These are phyloP conservation scores for Gymnothorax reevesii DNA, from an alignment of 2,797 vertebrate genomes.

Conservation along the genomic window DNA sequence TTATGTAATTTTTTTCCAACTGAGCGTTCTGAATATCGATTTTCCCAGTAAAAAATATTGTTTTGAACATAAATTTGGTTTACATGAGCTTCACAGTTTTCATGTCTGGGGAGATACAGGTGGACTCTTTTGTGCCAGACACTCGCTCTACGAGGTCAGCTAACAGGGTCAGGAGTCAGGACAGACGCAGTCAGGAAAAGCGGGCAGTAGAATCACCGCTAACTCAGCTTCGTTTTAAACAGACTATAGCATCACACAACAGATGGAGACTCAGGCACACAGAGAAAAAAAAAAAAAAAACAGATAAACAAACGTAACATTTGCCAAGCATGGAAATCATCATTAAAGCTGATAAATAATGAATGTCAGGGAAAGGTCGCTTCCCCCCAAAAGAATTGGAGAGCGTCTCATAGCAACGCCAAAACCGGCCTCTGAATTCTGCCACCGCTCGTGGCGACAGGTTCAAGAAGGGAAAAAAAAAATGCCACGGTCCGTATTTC, in stretches of 20 bases:
- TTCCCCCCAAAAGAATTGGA: slow-evolving; percentile 60
- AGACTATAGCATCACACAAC: neutral
- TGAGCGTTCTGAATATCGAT: neutral
- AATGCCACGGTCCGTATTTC: slow-evolving; percentile 92
- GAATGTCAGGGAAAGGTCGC: slow-evolving; percentile 60
- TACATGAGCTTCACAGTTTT: neutral
- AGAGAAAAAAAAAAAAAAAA: neutral
- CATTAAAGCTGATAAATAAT: slow-evolving; percentile 70
- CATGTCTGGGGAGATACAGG: neutral
- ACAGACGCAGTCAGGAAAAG: neutral
- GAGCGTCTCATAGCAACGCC: slow-evolving; percentile 39
- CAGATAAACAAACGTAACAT: slow-evolving; percentile 50
- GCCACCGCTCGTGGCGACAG: slow-evolving; percentile 47
- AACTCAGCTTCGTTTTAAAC: neutral
- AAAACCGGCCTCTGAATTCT: neutral
- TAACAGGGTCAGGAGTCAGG: neutral
- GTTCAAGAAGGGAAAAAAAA: slow-evolving; percentile 80
- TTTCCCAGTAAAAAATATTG: neutral
- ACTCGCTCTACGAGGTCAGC: no score
- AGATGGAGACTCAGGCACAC: neutral
- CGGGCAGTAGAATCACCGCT: neutral
- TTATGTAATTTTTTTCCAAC: neutral
- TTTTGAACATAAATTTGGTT: neutral
- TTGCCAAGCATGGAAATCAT: slow-evolving; percentile 56
- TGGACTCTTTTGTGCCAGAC: neutral